Conservation (phyloP, 2,797 vertebrate genomes). For the Acanthiza pusilla region DNA sequence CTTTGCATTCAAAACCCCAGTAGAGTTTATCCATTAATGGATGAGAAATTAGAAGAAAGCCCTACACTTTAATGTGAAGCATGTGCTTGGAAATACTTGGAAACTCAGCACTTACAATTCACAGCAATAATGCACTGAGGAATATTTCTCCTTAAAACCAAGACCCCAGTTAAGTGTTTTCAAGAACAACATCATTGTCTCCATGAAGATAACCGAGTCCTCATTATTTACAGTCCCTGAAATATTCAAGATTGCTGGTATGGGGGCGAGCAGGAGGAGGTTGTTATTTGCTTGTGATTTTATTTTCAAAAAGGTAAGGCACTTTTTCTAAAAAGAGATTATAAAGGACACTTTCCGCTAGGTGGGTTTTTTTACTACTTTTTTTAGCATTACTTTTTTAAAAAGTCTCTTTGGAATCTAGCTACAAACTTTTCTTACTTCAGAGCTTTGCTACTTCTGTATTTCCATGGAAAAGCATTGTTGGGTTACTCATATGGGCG, state of each 20-base stretch:
- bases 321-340: conserved; percentile 31
- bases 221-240: conserved; percentile 19
- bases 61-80: background rate
- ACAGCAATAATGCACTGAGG: conserved; percentile 36
- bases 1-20: conserved; percentile 46
- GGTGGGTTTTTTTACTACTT: background rate
- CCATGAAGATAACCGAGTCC: background rate
- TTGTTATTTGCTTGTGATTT: conserved; percentile 18
- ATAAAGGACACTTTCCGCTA: background rate
- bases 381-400: background rate
- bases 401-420: background rate
- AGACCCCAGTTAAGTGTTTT: conserved; percentile 56
- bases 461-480: background rate
- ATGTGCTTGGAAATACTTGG: conserved; percentile 14
- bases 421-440: background rate
- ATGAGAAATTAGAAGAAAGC: conserved; percentile 38
- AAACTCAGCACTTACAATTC: conserved; percentile 36
- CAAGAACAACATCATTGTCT: background rate
- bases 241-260: background rate
- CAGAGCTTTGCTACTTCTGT: background rate
- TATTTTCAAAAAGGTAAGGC: conserved; percentile 3
- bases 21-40: conserved; percentile 35
- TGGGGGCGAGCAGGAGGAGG: background rate
- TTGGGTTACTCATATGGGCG: background rate
- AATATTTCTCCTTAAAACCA: conserved; percentile 46